Conservation (phyloP, 2,797 vertebrate species). For the Luscinia luscinia region DNA sequence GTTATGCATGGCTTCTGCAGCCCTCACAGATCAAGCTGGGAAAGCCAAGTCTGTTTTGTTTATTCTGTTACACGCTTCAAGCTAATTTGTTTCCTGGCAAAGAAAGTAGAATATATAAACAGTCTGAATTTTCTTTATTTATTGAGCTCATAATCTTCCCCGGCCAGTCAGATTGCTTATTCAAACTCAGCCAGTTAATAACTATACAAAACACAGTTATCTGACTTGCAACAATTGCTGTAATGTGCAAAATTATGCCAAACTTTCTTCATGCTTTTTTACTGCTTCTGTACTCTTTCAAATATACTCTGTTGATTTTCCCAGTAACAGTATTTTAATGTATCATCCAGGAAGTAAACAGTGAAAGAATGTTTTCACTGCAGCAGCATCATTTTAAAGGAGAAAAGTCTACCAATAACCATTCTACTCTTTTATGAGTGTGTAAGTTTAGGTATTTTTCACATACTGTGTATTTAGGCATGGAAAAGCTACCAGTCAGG, state of each 20-base stretch:
- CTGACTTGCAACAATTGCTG: background rate
- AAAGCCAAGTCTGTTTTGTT: conserved; percentile 34
- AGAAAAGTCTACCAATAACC: background rate
- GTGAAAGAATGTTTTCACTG: background rate
- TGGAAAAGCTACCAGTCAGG: background rate
- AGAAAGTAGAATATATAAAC: background rate
- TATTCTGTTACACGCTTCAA: background rate
- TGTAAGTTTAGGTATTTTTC: background rate
- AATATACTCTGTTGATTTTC: background rate
- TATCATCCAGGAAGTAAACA: background rate
- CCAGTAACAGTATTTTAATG: background rate
- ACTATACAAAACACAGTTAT: background rate
- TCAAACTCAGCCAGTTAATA: conserved; percentile 12
- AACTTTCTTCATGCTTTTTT: background rate
- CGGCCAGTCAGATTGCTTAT: background rate
- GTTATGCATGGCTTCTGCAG: background rate
- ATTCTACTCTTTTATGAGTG: background rate
- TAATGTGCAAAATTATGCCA: background rate
- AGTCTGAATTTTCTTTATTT: conserved; percentile 32
- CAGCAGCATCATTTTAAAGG: background rate
- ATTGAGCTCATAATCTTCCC: background rate
- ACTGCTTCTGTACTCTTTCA: background rate
- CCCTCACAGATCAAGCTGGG: background rate
- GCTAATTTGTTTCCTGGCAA: conserved; percentile 32
- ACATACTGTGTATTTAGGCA: background rate